Base-by-base conservation (phyloP, 2,888 invertebrate species). In the Apodemia duryi region DNA sequence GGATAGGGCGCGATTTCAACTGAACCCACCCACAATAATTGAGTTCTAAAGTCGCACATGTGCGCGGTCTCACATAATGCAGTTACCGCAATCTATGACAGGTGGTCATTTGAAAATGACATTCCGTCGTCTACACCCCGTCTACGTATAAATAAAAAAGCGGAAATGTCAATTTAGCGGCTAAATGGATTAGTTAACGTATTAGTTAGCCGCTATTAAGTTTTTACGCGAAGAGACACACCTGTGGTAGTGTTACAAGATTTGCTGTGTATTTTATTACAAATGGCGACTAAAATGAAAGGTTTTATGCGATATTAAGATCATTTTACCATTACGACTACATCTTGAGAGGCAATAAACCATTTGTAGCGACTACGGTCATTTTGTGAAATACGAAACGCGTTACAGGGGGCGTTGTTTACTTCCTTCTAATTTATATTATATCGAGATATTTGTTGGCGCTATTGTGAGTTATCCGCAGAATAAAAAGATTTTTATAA, bases 291-390 rank as follows among this genome's bases (percentile, higher is more conserved):
- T 67, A 66, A 68, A 75, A 74, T 72, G 77, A 76, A 76, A 74
- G 68, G 67, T 66, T 85, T 86, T 83, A 87, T 82, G 83, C 77
- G 81, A 74, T 83, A 86, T 83, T 86, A 87, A 80, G 82, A 84
- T 88, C 80, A 85, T 85, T 87, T 88, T 86, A 86, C 83, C 86
- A 83, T 86, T 85, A 84, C 84, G 79, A 78, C 82, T 85, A 86
- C 86, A 86, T 84, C 81, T 83, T 79, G 85, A 75, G 74, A 71
- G 76, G 74, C 80, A 83, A 81, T 89, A 87, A 88, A 87, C 80
- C 71, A 75, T 74, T 75, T 77, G 81, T 82, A 78, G 79, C 76
- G 72, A 77, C 75, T 73, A 71, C 71, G 69, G 74, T 71, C 74
- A 71, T 75, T 76, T 68, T 69, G 65, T 65, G 68, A 67, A 67